Base-by-base conservation (phyloP, 1,140 invertebrate genomes). In the Zaprionus davidi region DNA sequence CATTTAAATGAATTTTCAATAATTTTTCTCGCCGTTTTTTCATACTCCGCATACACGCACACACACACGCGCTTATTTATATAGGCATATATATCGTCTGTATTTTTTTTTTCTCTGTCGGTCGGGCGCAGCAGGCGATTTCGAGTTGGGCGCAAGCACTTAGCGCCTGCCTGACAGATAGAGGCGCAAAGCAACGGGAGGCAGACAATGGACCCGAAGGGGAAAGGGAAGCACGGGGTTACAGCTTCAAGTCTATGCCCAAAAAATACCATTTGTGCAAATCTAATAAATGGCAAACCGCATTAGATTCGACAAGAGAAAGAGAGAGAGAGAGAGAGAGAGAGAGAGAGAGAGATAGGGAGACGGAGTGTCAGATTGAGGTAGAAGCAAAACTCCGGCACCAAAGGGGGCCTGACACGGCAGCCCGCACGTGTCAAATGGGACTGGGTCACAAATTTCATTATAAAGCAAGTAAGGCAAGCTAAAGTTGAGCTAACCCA, bases 1-100 rank as follows among this genome's bases (percentile, higher is more conserved):
- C 83, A 86, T 86, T 86, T 80, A 87, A 86, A 86, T 86, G 83
- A 86, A 83, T 86, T 86, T 86, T 83, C 84, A 87, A 87, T 86
- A 87, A 87, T 87, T 86, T 83, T 71, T 20, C 46, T 57, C 64
- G 60, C 69, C 51, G 36, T 34, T 46, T 9, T 38, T 46, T 46
- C 51, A 44, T 55, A 13, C 46, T 34, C 9, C 31, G 9, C 9
- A 31, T 15, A 28, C 56, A n/a, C 26, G 17, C 24, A 15, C 28
- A 28, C 17, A 26, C 38, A 28, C 36, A 57, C 41, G 49, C 34
- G 49, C n/a, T 36, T 51, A 46, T 49, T 17, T 63, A 49, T 63
- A 20, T 13, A 20, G 41, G 17, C 44, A 28, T 36, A 26, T 49
- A 46, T 57, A 26, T 58, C 9, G 56, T 20, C 11, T 41, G 53